phyloP scores from a whole-genome alignment of 2,113 vertebrate species.

The Leucopsar rothschildi region DNA sequence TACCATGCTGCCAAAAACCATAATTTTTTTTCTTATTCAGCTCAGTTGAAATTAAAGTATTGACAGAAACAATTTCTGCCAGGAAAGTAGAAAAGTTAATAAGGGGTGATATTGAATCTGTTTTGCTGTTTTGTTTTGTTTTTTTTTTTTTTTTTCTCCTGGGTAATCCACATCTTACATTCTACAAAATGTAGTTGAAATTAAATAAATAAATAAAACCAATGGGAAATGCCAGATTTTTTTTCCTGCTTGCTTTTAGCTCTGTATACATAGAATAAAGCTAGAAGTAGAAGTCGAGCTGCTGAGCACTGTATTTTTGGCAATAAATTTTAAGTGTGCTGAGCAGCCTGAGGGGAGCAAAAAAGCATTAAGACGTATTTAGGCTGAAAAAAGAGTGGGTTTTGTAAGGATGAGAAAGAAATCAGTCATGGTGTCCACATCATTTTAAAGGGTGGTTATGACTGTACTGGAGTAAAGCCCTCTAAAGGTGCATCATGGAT shows the following conservation, averaged over 20 bases:
- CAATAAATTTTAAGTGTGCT: constrained; percentile 9
- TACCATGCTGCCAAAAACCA: neutral
- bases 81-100: neutral
- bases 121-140: neutral
- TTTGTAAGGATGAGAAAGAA: constrained; percentile 23
- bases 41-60: constrained; percentile 14
- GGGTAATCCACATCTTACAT: neutral
- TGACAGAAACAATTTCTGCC: constrained; percentile 9
- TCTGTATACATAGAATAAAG: neutral
- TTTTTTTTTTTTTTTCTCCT: neutral
- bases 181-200: neutral
- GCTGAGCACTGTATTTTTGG: neutral
- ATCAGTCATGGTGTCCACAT: neutral
- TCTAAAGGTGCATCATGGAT: neutral
- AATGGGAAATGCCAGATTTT: neutral
- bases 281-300: neutral
- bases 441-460: constrained; percentile 11
- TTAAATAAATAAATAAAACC: neutral
- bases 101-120: neutral
- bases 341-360: neutral
- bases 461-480: neutral
- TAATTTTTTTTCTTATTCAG: neutral
- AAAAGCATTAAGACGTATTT: constrained; percentile 37
- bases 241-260: neutral
- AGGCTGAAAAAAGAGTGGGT: constrained; percentile 16